A percentile compares a stretch with the other conserved stretches of the same genome.
These are phyloP conservation scores for Athene noctua DNA, from an alignment of 2,113 vertebrate genomes.

Conservation along the genomic window DNA sequence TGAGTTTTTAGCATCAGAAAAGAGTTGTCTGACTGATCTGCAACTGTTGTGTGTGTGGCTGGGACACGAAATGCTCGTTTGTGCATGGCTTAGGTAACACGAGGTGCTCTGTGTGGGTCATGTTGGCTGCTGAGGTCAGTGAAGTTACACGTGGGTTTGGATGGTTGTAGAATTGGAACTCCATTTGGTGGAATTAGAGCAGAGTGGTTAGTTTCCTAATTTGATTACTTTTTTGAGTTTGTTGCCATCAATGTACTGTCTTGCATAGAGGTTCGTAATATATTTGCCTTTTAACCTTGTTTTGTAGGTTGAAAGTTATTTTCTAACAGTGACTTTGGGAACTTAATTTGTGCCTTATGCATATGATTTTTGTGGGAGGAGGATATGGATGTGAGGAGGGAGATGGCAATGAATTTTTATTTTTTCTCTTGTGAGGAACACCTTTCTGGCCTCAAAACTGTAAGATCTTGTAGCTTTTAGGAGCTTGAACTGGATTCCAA, in stretches of 20 bases:
- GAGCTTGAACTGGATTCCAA: not conserved
- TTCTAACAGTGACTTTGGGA: not conserved
- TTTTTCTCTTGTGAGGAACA: not conserved
- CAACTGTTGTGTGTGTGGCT: not conserved
- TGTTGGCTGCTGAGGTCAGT: not conserved
- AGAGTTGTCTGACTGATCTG: not conserved
- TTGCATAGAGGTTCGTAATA: not conserved
- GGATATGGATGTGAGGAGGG: not conserved
- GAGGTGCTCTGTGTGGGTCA: rapidly evolving
- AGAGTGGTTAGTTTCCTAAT: not conserved
- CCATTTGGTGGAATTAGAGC: not conserved
- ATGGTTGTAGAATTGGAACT: not conserved
- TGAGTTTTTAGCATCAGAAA: not conserved
- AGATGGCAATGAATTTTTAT: not conserved
- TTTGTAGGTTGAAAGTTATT: not conserved
- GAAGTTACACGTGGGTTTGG: not conserved
- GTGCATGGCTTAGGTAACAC: rapidly evolving
- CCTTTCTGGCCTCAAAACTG: not conserved
- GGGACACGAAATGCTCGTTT: not conserved
- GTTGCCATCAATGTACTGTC: not conserved
- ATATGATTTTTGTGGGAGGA: not conserved
- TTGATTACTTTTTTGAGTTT: not conserved
- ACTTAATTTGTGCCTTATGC: not conserved
- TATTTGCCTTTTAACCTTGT: not conserved
- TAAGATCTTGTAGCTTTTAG: not conserved